phyloP scores from a whole-genome alignment of 2,888 invertebrate genomes.

The Sarcophaga subvicina region DNA sequence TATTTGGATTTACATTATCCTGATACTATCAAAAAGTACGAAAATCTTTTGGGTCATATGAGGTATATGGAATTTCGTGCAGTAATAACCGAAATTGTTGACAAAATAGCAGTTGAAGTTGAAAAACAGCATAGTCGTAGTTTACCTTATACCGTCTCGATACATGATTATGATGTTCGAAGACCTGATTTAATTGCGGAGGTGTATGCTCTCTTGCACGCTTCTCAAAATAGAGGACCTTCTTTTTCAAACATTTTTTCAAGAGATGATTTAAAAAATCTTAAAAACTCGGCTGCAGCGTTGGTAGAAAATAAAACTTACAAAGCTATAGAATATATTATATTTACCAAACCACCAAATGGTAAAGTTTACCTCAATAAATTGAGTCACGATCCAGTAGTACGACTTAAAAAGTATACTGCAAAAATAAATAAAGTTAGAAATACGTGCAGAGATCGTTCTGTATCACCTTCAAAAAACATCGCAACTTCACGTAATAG shows the following conservation, averaged over 20 bases:
- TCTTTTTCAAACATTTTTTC: constrained; percentile 83
- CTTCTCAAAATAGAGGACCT: constrained; percentile 83
- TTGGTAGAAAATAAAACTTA: constrained; percentile 24
- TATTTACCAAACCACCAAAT: constrained; percentile 54
- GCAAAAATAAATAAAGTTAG: constrained; percentile 35
- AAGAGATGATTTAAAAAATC: constrained; percentile 76
- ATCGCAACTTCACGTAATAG: not conserved
- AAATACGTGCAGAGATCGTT: not conserved
- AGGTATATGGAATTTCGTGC: constrained; percentile 68
- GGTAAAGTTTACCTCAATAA: constrained; percentile 61
- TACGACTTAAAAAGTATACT: constrained; percentile 39
- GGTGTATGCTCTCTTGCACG: constrained; percentile 86
- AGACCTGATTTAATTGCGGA: constrained; percentile 84
- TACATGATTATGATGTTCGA: constrained; percentile 85
- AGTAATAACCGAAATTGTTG: constrained; percentile 82
- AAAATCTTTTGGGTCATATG: constrained; percentile 83
- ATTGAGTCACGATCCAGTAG: constrained; percentile 54
- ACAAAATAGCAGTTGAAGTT: constrained; percentile 85
- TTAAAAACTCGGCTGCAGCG: constrained; percentile 51
- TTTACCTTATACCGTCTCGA: constrained; percentile 86
- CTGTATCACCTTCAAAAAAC: constrained; percentile 27
- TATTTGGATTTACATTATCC: constrained; percentile 84
- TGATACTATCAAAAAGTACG: constrained; percentile 84
- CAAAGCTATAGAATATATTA: constrained; percentile 59
- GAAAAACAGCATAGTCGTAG: constrained; percentile 88